Percentiles rank a stretch among this genome's conserved stretches.
phyloP scores from a whole-genome alignment of 2,888 invertebrate genomes.

The Capitulum mitella region DNA sequence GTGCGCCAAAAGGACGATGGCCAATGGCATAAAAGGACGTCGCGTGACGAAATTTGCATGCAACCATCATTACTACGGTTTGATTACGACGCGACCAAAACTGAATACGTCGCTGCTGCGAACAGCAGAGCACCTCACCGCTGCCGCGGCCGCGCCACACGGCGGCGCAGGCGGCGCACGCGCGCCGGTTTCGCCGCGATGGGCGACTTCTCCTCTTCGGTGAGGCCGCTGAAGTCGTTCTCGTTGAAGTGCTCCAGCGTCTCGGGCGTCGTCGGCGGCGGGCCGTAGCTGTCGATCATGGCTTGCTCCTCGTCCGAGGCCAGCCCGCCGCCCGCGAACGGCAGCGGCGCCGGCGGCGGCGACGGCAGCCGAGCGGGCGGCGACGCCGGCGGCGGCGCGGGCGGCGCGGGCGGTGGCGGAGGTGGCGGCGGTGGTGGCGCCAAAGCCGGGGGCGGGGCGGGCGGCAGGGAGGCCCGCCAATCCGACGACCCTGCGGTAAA shows the following conservation, averaged over 20 bases:
- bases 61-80: no score
- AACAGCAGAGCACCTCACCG: neutral
- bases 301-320: neutral
- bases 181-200: neutral
- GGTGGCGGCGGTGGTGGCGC: neutral
- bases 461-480: neutral
- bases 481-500: neutral
- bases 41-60: no score
- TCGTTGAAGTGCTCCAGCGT: conserved; percentile 17
- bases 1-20: no score
- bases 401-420: neutral
- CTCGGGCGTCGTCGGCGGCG: neutral
- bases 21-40: no score
- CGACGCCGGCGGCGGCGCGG: neutral
- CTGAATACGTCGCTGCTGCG: no score
- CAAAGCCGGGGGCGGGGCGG: no score
- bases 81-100: no score
- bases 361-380: neutral
- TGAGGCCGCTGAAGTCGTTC: conserved; percentile 6
- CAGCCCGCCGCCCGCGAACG: neutral
- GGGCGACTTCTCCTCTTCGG: conserved; percentile 12
- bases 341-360: neutral
- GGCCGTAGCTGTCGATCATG: neutral
- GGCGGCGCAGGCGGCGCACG: neutral
- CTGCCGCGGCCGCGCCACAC: neutral